Base-by-base conservation (phyloP, 2,797 vertebrate species). In the Amblyraja radiata region DNA sequence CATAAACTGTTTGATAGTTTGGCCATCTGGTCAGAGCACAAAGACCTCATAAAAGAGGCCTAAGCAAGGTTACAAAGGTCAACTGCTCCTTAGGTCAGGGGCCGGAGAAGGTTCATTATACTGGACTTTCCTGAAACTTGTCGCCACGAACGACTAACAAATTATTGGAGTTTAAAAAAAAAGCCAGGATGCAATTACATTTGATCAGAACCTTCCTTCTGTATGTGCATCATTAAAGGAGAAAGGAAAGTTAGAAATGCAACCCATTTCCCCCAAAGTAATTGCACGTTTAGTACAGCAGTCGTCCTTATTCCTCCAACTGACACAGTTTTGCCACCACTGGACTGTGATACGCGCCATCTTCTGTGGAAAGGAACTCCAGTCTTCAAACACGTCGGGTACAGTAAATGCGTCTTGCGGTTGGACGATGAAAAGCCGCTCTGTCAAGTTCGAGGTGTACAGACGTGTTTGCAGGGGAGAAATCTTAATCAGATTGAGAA, bases 1-100 rank as follows among this genome's bases (percentile, higher is more conserved):
- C 98, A 98, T 98, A 99, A 99, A 99, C 94, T 95, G 97, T 99
- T 98, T 99, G 98, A 99, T 99, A 99, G 98, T 97, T 98, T 97
- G 97, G 98, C 98, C 99, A 99, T 99, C 98, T 99, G 99, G 98
- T 96, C 96, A 94, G 96, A 97, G 97, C 95, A 96, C 95, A 97
- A 98, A 96, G 97, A 97, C 96, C 96, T 97, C 97, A 98, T 98
- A 98, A 98, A 98, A 98, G 98, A 96, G 97, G 97, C 97, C 97
- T 97, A 96, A 97, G 97, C 96, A 97, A 98, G 98, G 98, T 98
- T 96, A 92, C 90, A 99, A 96, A 97, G 98, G 98, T 98, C 97
- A 96, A 96, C 96, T 96, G 97, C 97, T 97, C 96, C 96, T 96
- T 96, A 96, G 98, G 98, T 98, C 98, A 99, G 97, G 97, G 98